phyloP scores from a whole-genome alignment of 2,888 invertebrate genomes.

The Venusia cambrica region DNA sequence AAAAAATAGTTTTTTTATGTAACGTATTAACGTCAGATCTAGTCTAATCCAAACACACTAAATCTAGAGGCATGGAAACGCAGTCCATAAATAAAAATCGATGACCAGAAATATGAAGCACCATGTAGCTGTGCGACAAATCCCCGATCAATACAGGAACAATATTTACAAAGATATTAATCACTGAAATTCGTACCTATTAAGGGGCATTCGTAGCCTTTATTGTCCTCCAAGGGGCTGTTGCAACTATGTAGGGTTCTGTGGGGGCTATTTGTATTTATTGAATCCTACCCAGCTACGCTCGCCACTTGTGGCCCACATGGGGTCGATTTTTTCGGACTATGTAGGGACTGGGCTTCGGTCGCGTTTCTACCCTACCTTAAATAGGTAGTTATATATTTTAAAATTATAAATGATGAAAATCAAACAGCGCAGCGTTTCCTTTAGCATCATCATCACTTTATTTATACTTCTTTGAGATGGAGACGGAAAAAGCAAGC shows the following conservation, averaged over 20 bases:
- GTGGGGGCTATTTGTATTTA: slow-evolving; percentile 31
- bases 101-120: slow-evolving; percentile 2
- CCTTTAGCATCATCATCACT: too few relatives aligned
- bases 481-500: too few relatives aligned
- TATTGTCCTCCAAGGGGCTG: slow-evolving; percentile 54
- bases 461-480: too few relatives aligned
- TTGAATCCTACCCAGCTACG: slow-evolving; percentile 26
- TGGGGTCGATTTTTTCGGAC: slow-evolving; percentile 25
- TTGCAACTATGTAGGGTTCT: slow-evolving; percentile 24
- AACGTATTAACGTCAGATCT: too few relatives aligned
- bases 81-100: too few relatives aligned
- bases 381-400: too few relatives aligned
- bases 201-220: slow-evolving; percentile 42
- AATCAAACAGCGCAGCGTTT: too few relatives aligned
- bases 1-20: too few relatives aligned
- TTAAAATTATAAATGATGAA: too few relatives aligned
- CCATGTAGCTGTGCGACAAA: slow-evolving; percentile 9
- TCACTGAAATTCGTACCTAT: slow-evolving; percentile 42
- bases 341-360: slow-evolving; percentile 16
- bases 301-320: slow-evolving; percentile 23
- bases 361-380: too few relatives aligned
- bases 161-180: slow-evolving; percentile 51
- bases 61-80: too few relatives aligned
- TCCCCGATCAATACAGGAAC: slow-evolving; percentile 17
- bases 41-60: too few relatives aligned